phyloP scores from a whole-genome alignment of 2,888 invertebrate species.

The Conistra vaccinii region DNA sequence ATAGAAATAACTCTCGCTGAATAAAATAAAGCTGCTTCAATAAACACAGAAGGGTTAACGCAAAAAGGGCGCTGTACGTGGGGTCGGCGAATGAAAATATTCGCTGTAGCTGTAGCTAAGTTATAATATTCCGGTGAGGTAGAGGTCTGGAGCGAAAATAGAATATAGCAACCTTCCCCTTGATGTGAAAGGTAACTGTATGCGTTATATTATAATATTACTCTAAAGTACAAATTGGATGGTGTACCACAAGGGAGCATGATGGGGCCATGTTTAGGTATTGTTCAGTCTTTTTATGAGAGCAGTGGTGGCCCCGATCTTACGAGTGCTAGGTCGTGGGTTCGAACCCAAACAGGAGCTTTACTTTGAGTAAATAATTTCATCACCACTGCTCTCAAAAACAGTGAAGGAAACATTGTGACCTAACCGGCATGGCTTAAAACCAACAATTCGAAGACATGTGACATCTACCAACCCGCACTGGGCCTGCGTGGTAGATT shows the following conservation, averaged over 20 bases:
- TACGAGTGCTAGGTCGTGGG: too few relatives aligned
- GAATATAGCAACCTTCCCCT: conserved; percentile 1
- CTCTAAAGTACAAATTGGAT: background rate
- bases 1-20: conserved; percentile 53
- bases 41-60: conserved; percentile 60
- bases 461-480: too few relatives aligned
- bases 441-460: too few relatives aligned
- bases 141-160: conserved; percentile 34
- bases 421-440: too few relatives aligned
- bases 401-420: too few relatives aligned
- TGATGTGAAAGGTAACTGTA: background rate
- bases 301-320: too few relatives aligned
- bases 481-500: too few relatives aligned
- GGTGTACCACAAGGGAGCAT: conserved; percentile 5
- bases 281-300: background rate
- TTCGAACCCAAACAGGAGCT: too few relatives aligned
- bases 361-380: too few relatives aligned
- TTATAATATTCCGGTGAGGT: conserved; percentile 22
- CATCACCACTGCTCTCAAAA: too few relatives aligned
- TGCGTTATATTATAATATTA: background rate
- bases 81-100: conserved; percentile 49
- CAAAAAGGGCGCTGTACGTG: conserved; percentile 28
- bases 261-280: background rate
- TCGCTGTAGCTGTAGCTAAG: conserved; percentile 15
- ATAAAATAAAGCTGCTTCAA: conserved; percentile 58